Evolutionary conservation across 2,797 vertebrate genomes (phyloP), one percentile per base, ranked within the genome.

Genomic region (Mico argentatus): DNA sequence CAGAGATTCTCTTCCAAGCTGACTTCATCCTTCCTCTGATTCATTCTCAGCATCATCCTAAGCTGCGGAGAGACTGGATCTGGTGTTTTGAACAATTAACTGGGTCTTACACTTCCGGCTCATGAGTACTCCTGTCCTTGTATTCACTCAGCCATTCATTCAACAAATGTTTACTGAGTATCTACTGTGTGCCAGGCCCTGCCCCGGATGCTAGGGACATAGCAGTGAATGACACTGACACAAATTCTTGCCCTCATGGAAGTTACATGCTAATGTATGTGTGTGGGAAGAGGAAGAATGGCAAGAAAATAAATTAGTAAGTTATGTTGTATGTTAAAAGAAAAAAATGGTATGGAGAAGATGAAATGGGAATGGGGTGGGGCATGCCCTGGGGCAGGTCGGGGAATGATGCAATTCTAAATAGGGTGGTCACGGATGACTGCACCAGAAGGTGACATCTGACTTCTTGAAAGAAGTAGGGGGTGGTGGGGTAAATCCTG

Each of bases 21-120:
- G 90, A 95, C 76, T 70, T 96, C 92, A 94, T 89, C 59, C 48
- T 97, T 93, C 64, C 75, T 92, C 87, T 95, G 85, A 86, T 59
- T 92, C 85, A 86, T 39, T 64, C 44, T 94, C 82, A 30, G 84
- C 64, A 36, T 52, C 30, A 14, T 24, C 27, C 24, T 24, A 20
- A 10, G 1, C 36, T 19, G 83, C 79, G 41, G 57, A n/a, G 7
- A 76, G 79, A 30, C 36, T 1, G 55, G 57, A 90, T 41, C 55
- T 6, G 41, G 79, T 0, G 2, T 52, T 91, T 30, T 20, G 76
- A 84, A n/a, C 24, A 55, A 20, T 86, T 80, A 44, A 36, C 86
- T 91, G 91, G 70, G 41, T 30, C 55, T 81, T 50, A 50, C 4
- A 13, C 17, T 73, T 55, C 76, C 70, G 46, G 61, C 86, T 86